Evolutionary conservation across 2,113 vertebrate genomes (phyloP).

Genomic region (Pollachius pollachius): DNA sequence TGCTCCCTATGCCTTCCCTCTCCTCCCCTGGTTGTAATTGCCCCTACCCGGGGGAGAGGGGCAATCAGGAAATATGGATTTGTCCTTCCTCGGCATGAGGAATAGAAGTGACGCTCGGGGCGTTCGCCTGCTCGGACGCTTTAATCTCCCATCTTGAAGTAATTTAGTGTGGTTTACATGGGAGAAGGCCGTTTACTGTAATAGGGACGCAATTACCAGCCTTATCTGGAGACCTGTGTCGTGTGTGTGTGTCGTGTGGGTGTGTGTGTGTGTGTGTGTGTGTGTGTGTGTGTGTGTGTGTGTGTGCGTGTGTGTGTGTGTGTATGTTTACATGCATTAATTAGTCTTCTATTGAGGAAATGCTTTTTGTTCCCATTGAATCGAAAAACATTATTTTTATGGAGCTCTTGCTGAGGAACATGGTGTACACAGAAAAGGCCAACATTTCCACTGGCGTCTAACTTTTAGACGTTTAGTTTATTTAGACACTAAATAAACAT

Average conservation of each 20-base stretch:
- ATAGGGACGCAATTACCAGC: constrained; percentile 79
- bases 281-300: neutral
- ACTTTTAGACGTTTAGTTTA: neutral
- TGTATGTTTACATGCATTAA: constrained; percentile 60
- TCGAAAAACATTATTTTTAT: constrained; percentile 50
- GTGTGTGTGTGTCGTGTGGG: constrained; percentile 33
- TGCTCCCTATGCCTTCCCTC: constrained; percentile 48
- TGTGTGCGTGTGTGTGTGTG: constrained; percentile 52
- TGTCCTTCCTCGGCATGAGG: constrained; percentile 68
- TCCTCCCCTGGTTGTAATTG: constrained; percentile 66
- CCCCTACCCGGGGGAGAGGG: constrained; percentile 64
- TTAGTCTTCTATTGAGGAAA: constrained; percentile 53
- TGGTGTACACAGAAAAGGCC: constrained; percentile 7
- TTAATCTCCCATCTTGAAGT: constrained; percentile 82
- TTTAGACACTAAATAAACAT: neutral
- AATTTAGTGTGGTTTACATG: constrained; percentile 79
- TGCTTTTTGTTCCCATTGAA: constrained; percentile 32
- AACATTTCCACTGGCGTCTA: constrained; percentile 7
- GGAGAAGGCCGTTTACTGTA: constrained; percentile 77
- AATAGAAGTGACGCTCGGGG: constrained; percentile 64
- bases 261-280: constrained; percentile 14
- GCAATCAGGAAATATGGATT: constrained; percentile 80
- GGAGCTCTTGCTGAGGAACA: constrained; percentile 27
- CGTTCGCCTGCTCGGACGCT: constrained; percentile 68
- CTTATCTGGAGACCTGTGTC: constrained; percentile 67